A percentile compares a stretch with the other conserved stretches of the same genome.
phyloP scores from a whole-genome alignment of 2,797 vertebrate species.

The Rhodeus uyekii region DNA sequence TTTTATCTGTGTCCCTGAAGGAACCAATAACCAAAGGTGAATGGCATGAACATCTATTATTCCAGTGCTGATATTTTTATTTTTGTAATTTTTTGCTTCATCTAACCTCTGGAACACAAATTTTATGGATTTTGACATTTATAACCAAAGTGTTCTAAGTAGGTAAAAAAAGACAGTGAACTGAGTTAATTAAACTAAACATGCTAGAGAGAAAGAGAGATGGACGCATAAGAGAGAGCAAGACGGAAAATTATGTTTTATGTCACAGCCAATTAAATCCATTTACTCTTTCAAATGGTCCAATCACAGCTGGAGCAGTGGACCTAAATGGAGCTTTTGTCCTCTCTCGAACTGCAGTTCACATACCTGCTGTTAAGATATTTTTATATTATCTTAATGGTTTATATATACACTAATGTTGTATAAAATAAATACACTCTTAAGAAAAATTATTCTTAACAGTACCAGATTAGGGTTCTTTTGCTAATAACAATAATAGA shows the following conservation, averaged over 20 bases:
- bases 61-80: conserved; percentile 30
- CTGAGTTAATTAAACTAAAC: conserved; percentile 38
- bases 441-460: background rate
- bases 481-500: background rate
- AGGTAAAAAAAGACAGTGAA: conserved; percentile 31
- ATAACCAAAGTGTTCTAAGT: conserved; percentile 23
- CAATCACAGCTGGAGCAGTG: conserved; percentile 18
- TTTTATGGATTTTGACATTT: conserved; percentile 41
- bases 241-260: conserved; percentile 9
- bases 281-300: conserved; percentile 50
- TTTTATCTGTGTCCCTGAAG: conserved; percentile 2
- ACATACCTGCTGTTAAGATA: background rate
- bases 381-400: background rate
- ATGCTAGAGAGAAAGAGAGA: background rate
- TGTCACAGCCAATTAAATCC: conserved; percentile 46
- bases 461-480: background rate
- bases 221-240: background rate
- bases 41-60: conserved; percentile 9
- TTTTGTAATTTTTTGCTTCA: conserved; percentile 1
- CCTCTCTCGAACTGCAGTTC: background rate
- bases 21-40: conserved; percentile 27
- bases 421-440: background rate
- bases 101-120: background rate
- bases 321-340: conserved; percentile 46
- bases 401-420: background rate